Evolutionary conservation across 2,888 invertebrate species (phyloP).

Genomic region (Dasysyrphus tricinctus): DNA sequence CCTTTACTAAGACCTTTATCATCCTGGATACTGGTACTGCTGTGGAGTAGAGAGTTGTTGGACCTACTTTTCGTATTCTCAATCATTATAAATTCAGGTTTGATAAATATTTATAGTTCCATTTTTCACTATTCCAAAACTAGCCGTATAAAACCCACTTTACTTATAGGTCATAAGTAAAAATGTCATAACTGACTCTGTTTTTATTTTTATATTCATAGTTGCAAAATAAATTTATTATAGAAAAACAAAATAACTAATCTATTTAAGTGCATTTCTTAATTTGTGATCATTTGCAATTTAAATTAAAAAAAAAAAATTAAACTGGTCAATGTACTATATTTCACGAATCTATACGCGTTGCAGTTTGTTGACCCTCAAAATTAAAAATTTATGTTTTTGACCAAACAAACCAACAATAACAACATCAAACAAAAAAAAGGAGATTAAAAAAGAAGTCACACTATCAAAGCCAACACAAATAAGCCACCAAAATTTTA

Average conservation of each 20-base stretch:
- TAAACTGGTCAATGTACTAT: conserved; percentile 37
- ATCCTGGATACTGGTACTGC: no score
- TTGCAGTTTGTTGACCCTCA: conserved; percentile 60
- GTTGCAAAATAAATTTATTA: neutral
- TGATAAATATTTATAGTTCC: no score
- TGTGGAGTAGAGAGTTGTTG: no score
- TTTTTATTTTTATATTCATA: no score
- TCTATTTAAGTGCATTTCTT: conserved; percentile 31
- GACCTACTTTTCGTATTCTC: no score
- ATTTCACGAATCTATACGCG: neutral
- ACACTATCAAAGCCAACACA: conserved; percentile 46
- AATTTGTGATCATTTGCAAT: conserved; percentile 18
- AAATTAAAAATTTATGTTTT: neutral
- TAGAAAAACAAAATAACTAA: neutral
- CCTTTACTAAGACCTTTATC: no score
- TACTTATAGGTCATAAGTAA: no score
- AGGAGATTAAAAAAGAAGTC: conserved; percentile 33
- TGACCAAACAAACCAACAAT: conserved; percentile 8
- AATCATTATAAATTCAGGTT: no score
- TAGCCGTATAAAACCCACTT: no score
- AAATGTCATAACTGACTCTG: no score
- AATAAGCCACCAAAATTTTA: conserved; percentile 55
- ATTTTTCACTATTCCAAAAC: no score
- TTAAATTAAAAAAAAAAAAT: conserved; percentile 17
- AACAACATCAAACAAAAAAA: conserved; percentile 9